Evolutionary conservation across 2,113 vertebrate genomes (phyloP).

Genomic region (Archocentrus centrarchus): DNA sequence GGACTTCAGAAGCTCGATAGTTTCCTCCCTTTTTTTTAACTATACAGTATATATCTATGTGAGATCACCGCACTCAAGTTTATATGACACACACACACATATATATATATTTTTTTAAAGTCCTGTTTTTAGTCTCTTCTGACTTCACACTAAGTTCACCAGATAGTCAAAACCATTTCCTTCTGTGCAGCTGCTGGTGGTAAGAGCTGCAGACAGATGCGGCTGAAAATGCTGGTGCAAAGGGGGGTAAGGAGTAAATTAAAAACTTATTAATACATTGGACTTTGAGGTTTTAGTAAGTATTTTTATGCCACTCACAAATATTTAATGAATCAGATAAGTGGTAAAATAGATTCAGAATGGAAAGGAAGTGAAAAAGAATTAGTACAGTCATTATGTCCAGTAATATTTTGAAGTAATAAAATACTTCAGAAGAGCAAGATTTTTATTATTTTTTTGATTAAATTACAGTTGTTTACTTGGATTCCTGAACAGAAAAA

Average conservation of each 20-base stretch:
- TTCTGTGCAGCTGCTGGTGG: background rate
- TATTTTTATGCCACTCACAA: background rate
- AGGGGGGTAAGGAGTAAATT: no score
- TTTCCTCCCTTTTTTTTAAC: no score
- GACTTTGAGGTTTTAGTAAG: background rate
- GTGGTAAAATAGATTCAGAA: background rate
- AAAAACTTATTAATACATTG: background rate
- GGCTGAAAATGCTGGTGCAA: background rate
- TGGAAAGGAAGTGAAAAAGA: background rate
- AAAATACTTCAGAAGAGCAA: background rate
- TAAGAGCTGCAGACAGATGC: background rate
- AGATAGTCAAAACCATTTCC: background rate
- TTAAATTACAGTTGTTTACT: no score
- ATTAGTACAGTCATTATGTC: no score
- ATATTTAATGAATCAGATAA: background rate
- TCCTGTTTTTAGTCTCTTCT: background rate
- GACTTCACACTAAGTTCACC: background rate
- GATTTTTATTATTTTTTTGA: no score
- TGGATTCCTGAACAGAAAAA: no score
- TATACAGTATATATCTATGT: background rate
- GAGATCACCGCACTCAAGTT: background rate
- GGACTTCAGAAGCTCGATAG: background rate
- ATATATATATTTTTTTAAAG: no score
- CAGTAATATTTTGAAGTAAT: background rate
- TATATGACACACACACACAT: background rate